Conservation (phyloP, 2,888 invertebrate genomes). For the Erynnis tages region DNA sequence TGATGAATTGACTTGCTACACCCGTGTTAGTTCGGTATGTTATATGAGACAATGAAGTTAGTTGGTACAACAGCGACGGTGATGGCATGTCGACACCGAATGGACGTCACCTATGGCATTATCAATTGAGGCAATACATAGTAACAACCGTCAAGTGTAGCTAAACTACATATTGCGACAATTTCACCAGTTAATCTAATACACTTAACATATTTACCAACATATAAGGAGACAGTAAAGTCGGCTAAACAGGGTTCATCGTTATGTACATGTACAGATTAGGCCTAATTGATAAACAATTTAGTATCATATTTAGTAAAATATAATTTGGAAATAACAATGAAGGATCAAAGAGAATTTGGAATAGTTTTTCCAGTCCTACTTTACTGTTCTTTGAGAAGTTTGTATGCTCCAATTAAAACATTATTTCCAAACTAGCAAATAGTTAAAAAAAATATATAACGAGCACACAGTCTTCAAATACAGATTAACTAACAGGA, state of each 20-base stretch:
- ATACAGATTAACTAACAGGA: slow-evolving; percentile 40
- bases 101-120: slow-evolving; percentile 45
- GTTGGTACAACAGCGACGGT: slow-evolving; percentile 45
- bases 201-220: slow-evolving; percentile 39
- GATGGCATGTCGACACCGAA: slow-evolving; percentile 53
- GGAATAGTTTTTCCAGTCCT: slow-evolving; percentile 19
- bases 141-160: slow-evolving; percentile 36
- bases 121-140: slow-evolving; percentile 63
- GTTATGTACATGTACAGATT: slow-evolving; percentile 12
- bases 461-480: slow-evolving; percentile 38
- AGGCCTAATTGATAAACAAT: not conserved
- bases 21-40: slow-evolving; percentile 64
- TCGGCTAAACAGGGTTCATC: slow-evolving; percentile 30
- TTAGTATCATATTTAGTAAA: not conserved
- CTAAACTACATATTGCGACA: slow-evolving; percentile 41
- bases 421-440: not conserved
- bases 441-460: not conserved
- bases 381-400: slow-evolving; percentile 37
- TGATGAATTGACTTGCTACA: slow-evolving; percentile 53
- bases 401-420: slow-evolving; percentile 31
- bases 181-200: slow-evolving; percentile 41
- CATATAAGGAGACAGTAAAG: slow-evolving; percentile 61
- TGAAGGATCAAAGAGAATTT: slow-evolving; percentile 8
- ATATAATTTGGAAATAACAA: not conserved
- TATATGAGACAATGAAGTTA: slow-evolving; percentile 55